Evolutionary conservation across 2,888 invertebrate genomes (phyloP).

Genomic region (Brachynemurus nebulosus): DNA sequence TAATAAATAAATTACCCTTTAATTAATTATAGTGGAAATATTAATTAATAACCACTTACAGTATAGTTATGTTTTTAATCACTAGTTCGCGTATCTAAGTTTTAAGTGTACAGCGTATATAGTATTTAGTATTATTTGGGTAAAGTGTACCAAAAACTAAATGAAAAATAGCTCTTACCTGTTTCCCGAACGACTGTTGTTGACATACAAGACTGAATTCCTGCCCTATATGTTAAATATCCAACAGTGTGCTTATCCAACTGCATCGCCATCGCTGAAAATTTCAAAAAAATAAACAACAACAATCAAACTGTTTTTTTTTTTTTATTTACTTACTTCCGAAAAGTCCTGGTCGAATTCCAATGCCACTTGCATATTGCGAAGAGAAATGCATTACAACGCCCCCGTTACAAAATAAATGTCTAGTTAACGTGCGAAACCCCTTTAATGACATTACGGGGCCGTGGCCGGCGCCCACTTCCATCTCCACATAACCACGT

Average conservation of each 20-base stretch:
- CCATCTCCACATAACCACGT: conserved; percentile 79
- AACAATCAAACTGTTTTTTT: background rate
- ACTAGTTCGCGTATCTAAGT: no score
- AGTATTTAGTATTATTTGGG: background rate
- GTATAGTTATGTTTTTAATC: no score
- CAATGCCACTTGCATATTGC: conserved; percentile 30
- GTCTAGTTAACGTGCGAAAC: conserved; percentile 57
- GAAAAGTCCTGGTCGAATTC: conserved; percentile 60
- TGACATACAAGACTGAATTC: conserved; percentile 59
- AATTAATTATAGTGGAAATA: no score
- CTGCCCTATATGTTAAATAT: conserved; percentile 70
- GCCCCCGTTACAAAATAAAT: conserved; percentile 64
- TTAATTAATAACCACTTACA: background rate
- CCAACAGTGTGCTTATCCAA: conserved; percentile 80
- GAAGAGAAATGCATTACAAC: conserved; percentile 63
- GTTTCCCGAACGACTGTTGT: conserved; percentile 69
- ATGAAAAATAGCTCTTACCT: conserved; percentile 34
- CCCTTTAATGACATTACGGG: conserved; percentile 64
- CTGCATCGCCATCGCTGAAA: conserved; percentile 63
- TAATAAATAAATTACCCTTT: no score
- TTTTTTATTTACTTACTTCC: conserved; percentile 60
- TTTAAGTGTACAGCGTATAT: background rate
- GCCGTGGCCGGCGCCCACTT: conserved; percentile 75
- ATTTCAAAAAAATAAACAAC: conserved; percentile 6
- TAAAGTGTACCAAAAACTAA: background rate